A percentile compares a stretch with the other conserved stretches of the same genome.
Evolutionary conservation across 2,888 invertebrate species (phyloP).

Genomic region (Selenia dentaria): DNA sequence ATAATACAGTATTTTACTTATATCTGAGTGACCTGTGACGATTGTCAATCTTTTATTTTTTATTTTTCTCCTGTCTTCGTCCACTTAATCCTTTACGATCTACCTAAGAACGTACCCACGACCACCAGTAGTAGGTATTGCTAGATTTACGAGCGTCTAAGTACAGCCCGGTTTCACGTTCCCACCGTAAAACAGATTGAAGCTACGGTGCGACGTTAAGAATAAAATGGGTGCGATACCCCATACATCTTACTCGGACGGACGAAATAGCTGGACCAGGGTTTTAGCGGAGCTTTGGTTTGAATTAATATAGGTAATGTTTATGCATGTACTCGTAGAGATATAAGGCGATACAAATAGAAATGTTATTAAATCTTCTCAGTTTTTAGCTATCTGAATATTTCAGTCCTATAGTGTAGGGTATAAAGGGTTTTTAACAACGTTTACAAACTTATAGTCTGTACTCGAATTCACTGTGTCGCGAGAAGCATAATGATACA

Average conservation of each 20-base stretch:
- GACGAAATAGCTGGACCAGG: constrained; percentile 30
- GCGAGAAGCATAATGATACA: too few relatives aligned
- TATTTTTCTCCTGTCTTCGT: constrained; percentile 17
- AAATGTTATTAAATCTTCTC: too few relatives aligned
- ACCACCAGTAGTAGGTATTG: constrained; percentile 22
- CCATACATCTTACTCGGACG: constrained; percentile 36
- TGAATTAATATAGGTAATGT: background rate
- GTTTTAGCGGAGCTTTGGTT: constrained; percentile 18
- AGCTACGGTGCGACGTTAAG: constrained; percentile 31
- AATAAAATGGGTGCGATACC: constrained; percentile 45
- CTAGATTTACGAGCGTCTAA: constrained; percentile 57
- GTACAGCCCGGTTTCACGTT: constrained; percentile 64
- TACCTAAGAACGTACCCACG: constrained; percentile 4
- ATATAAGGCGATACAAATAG: too few relatives aligned
- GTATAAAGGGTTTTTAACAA: too few relatives aligned
- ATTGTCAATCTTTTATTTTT: constrained; percentile 2
- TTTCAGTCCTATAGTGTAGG: too few relatives aligned
- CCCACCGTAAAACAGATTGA: constrained; percentile 72
- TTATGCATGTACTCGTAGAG: too few relatives aligned
- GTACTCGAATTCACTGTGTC: too few relatives aligned
- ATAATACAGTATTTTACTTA: too few relatives aligned
- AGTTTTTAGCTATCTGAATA: too few relatives aligned
- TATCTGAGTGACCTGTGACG: too few relatives aligned
- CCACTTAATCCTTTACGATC: constrained; percentile 35
- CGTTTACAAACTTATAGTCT: too few relatives aligned